These are phyloP conservation scores for Etheostoma spectabile DNA, from an alignment of 2,113 vertebrate species.

Conservation along the genomic window DNA sequence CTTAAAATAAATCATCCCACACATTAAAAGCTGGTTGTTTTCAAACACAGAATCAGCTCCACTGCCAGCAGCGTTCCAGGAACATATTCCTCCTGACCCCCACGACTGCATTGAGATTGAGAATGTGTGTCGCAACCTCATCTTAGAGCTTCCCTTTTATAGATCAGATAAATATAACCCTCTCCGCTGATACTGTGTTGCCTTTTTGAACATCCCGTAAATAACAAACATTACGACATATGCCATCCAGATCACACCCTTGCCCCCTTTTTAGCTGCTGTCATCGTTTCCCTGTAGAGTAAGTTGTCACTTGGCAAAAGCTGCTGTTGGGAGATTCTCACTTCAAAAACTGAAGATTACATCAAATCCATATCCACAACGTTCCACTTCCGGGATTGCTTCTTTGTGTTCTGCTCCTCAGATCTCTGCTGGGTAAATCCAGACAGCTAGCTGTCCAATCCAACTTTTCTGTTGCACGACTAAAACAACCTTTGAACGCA, in stretches of 20 bases:
- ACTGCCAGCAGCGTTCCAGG: slow-evolving; percentile 24
- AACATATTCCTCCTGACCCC: slow-evolving; percentile 35
- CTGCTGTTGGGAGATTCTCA: slow-evolving; percentile 3
- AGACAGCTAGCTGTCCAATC: no score
- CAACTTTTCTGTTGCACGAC: no score
- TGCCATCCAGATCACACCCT: slow-evolving; percentile 5
- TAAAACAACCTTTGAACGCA: no score
- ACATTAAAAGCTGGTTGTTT: slow-evolving; percentile 44
- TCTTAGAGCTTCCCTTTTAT: slow-evolving; percentile 51
- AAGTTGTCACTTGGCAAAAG: background rate
- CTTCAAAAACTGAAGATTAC: background rate
- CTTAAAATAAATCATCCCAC: slow-evolving; percentile 55
- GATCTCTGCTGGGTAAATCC: no score
- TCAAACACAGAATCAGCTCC: slow-evolving; percentile 49
- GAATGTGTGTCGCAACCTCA: slow-evolving; percentile 42
- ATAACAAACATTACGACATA: slow-evolving; percentile 44
- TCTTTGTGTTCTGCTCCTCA: no score
- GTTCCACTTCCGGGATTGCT: no score
- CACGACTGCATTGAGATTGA: slow-evolving; percentile 23
- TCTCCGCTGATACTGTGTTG: slow-evolving; percentile 14
- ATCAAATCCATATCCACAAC: no score
- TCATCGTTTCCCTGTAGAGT: background rate
- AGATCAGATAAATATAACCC: slow-evolving; percentile 65
- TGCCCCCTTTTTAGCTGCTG: background rate
- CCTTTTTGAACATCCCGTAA: slow-evolving; percentile 31